These are phyloP conservation scores for Phorcus lineatus DNA, from an alignment of 2,888 invertebrate genomes.

Conservation along the genomic window DNA sequence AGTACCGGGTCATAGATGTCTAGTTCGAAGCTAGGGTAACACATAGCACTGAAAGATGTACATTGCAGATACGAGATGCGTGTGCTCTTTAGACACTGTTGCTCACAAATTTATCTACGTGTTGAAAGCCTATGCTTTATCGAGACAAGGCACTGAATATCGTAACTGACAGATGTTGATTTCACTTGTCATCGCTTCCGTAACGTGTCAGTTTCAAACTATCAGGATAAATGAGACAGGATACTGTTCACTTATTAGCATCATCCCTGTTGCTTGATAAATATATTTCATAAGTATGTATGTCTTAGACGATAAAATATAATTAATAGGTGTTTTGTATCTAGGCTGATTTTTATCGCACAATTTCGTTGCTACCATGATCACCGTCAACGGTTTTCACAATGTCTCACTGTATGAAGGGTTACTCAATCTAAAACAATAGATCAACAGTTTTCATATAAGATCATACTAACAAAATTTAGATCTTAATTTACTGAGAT, in stretches of 20 bases:
- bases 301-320: not conserved
- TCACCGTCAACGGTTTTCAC: too few species aligned
- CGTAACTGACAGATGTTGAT: not conserved
- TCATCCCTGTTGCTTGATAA: not conserved
- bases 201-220: slow-evolving; percentile 7
- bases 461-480: too few species aligned
- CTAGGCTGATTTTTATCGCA: too few species aligned
- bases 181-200: not conserved
- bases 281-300: not conserved
- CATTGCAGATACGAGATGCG: slow-evolving; percentile 7
- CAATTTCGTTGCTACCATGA: too few species aligned
- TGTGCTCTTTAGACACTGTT: slow-evolving; percentile 1
- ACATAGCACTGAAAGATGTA: slow-evolving; percentile 11
- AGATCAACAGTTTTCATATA: too few species aligned
- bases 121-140: slow-evolving; percentile 7
- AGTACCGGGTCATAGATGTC: not conserved
- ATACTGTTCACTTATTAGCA: not conserved
- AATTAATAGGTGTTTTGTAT: too few species aligned
- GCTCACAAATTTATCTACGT: not conserved
- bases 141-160: not conserved
- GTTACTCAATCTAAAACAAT: too few species aligned
- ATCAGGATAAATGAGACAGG: not conserved
- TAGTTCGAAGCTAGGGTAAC: not conserved
- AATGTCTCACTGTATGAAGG: too few species aligned
- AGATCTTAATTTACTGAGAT: too few species aligned